Base-by-base conservation (phyloP, 2,113 vertebrate species). In the Okapia johnstoni region DNA sequence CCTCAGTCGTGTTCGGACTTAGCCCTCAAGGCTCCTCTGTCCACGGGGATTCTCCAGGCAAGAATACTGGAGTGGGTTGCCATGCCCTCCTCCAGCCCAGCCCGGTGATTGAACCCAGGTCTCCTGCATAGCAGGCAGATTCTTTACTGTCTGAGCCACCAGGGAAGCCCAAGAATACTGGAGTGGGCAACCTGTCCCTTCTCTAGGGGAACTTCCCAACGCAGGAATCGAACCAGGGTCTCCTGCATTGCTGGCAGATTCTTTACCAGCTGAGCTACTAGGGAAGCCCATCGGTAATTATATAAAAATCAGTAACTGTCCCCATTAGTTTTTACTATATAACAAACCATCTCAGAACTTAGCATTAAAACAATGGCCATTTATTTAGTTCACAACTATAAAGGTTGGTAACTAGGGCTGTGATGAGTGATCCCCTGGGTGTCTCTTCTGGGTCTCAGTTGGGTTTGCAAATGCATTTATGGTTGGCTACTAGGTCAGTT, bases 201-300 rank as follows among this genome's bases (percentile, higher is more conserved):
- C 66, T 70, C 66, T 70, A 70, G 19, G 9, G 19, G 2, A 36
- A 23, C 66, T 70, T 70, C 66, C 66, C n/a, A 70, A 12, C 1
- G 1, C n/a, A 40, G 0, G 0, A 70, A 40, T 40, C 0, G 1
- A 40, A 40, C 66, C 66, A 40, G 66, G n/a, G 10, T 70, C n/a
- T 70, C n/a, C 17, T 70, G 10, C n/a, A 40, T 12, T 70, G n/a
- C 66, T 40, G 63, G 63, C n/a, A 70, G 66, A 36, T 70, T 70
- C 66, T 70, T 70, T 70, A 70, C 19, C 66, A 40, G 19, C n/a
- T 70, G n/a, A 70, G 5, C n/a, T 70, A 70, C n/a, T 40, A 70
- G 19, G 10, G 36, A 73, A 40, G n/a, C 54, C 4, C 55, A 60
- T 57, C 40, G 33, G 55, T 33, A 93, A 43, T 52, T 33, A 2